A percentile compares a stretch with the other conserved stretches of the same genome.
Evolutionary conservation across 2,113 vertebrate species (phyloP).

Genomic region (Perccottus glenii): DNA sequence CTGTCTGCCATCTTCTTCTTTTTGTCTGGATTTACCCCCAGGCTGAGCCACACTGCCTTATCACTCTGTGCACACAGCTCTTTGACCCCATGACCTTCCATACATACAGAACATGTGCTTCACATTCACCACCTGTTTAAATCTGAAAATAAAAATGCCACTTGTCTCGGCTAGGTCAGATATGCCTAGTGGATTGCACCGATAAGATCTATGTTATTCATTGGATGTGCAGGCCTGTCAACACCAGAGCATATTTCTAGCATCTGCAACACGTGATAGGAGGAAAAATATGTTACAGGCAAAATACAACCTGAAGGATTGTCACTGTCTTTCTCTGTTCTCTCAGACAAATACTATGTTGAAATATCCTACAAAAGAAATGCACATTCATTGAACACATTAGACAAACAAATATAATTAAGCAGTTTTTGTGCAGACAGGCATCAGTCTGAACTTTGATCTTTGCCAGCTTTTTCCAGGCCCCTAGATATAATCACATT

Average conservation of each 20-base stretch:
- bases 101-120: slow-evolving; percentile 16
- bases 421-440: slow-evolving; percentile 27
- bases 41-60: slow-evolving; percentile 33
- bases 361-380: background rate
- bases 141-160: slow-evolving; percentile 44
- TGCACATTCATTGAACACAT: background rate
- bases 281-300: background rate
- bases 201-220: slow-evolving; percentile 60
- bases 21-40: slow-evolving; percentile 43
- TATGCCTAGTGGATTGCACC: slow-evolving; percentile 28
- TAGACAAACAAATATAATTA: slow-evolving; percentile 24
- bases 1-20: slow-evolving; percentile 25
- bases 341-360: slow-evolving; percentile 12
- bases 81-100: slow-evolving; percentile 49
- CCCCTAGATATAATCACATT: slow-evolving; percentile 72
- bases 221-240: slow-evolving; percentile 35
- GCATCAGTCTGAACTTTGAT: slow-evolving; percentile 57
- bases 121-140: slow-evolving; percentile 35
- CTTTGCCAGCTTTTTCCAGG: slow-evolving; percentile 52
- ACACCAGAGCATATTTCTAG: slow-evolving; percentile 30
- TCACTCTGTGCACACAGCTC: slow-evolving; percentile 20
- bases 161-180: slow-evolving; percentile 33
- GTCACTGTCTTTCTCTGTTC: background rate
- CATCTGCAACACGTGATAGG: slow-evolving; percentile 26
- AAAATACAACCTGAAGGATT: background rate